Evolutionary conservation across 2,113 vertebrate genomes (phyloP), one percentile per base, ranked within the genome.

Genomic region (Podiceps cristatus): DNA sequence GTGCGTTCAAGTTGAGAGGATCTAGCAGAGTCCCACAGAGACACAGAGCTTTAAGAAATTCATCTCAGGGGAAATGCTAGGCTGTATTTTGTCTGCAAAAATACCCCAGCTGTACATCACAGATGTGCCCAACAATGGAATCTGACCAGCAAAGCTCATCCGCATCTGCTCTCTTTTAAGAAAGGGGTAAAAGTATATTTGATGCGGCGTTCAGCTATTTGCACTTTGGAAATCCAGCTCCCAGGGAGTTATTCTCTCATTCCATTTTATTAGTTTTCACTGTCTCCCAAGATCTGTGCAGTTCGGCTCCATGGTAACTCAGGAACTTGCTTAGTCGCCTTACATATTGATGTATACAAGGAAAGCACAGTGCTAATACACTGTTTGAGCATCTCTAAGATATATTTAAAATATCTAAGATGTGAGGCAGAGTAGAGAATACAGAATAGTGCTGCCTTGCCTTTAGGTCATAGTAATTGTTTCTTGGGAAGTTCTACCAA

Each of bases 211-310:
- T 95, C 88, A 84, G 55, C 49, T 93, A 74, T 95, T 96, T 94
- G 88, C 55, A 86, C 85, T 91, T 81, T 92, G 80, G 93, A 94
- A 97, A 96, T 87, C 79, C 91, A 96, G 79, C 31, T 95, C 94
- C 89, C 53, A 62, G 88, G 86, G 94, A 96, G 59, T 93, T 94
- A 40, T 28, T 88, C 72, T 68, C 64, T 94, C 90, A 81, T 83
- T 95, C 84, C 75, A 35, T 88, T 95, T 97, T 95, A 96, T 97
- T 97, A 96, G 94, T 96, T 97, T 95, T 95, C 77, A 69, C 66
- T 79, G 69, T 89, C 95, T 96, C 91, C 62, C 86, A 96, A 94
- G 95, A 95, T 75, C 66, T 52, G 74, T 82, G 77, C 80, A 69
- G 91, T 76, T 95, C 27, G 0, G 93, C 93, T 91, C 95, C 96